Percentiles rank a stretch among this genome's conserved stretches.
These are phyloP conservation scores for Drosophila sucinea DNA, from an alignment of 1,140 invertebrate species.

Conservation along the genomic window DNA sequence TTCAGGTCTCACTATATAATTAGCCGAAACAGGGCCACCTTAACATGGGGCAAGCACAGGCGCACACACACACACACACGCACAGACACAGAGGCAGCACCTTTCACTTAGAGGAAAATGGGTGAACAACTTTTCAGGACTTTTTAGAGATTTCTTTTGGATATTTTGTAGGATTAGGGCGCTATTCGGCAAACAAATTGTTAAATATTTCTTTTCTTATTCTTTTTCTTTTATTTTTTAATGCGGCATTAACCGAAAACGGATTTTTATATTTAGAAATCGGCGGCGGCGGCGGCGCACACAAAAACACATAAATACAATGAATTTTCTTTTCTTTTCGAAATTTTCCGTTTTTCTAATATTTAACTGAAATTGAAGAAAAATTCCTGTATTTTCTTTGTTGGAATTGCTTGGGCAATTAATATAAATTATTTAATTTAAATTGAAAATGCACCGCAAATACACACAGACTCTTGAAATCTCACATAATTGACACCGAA, in stretches of 20 bases:
- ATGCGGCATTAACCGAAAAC: constrained; percentile 42
- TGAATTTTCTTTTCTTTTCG: constrained; percentile 42
- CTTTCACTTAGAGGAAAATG: neutral
- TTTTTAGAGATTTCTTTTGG: constrained; percentile 31
- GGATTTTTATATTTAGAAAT: constrained; percentile 68
- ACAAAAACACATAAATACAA: constrained; percentile 37
- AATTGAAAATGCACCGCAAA: constrained; percentile 39
- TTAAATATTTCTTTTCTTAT: constrained; percentile 23
- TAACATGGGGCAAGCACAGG: constrained; percentile 50
- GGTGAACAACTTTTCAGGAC: constrained; percentile 47
- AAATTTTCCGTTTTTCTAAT: constrained; percentile 37
- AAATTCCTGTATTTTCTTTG: constrained; percentile 40
- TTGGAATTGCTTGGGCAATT: constrained; percentile 26
- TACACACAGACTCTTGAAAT: constrained; percentile 36
- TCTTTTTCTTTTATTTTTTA: constrained; percentile 25
- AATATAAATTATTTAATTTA: constrained; percentile 38
- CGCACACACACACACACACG: neutral
- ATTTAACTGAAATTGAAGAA: constrained; percentile 36
- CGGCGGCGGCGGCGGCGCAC: constrained; percentile 19
- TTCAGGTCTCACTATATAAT: constrained; percentile 73
- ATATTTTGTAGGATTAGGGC: constrained; percentile 45
- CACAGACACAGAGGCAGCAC: neutral
- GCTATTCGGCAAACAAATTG: constrained; percentile 25
- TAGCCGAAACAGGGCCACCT: constrained; percentile 69
- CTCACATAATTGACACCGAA: constrained; percentile 41